phyloP scores from a whole-genome alignment of 2,888 invertebrate genomes.

The Deilephila porcellus region DNA sequence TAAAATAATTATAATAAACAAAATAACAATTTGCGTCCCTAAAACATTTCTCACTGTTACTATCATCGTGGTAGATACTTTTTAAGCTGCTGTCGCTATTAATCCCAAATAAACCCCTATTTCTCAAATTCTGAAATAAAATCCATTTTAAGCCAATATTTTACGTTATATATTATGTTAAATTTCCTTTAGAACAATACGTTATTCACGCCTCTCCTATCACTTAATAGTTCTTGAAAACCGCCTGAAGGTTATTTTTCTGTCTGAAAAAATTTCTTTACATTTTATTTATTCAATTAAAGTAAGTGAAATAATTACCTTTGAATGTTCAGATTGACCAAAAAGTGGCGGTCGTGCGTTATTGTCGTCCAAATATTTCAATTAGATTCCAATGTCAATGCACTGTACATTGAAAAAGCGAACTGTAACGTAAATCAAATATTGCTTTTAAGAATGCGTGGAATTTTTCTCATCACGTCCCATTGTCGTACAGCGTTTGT shows the following conservation, averaged over 20 bases:
- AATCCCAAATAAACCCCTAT: too few species aligned
- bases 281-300: background rate
- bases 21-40: too few species aligned
- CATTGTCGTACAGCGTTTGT: slow-evolving; percentile 34
- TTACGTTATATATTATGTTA: background rate
- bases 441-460: slow-evolving; percentile 53
- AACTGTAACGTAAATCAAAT: slow-evolving; percentile 38
- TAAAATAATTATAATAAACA: too few species aligned
- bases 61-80: too few species aligned
- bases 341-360: background rate
- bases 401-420: background rate
- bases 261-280: background rate
- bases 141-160: background rate
- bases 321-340: background rate
- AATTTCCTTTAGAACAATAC: background rate
- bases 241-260: slow-evolving; percentile 26
- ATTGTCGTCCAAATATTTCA: slow-evolving; percentile 16
- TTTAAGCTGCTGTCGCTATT: too few species aligned
- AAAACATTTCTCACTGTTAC: too few species aligned
- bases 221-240: slow-evolving; percentile 22
- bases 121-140: background rate
- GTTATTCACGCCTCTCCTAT: slow-evolving; percentile 28
- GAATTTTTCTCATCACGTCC: slow-evolving; percentile 64
- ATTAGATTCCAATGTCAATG: slow-evolving; percentile 7
- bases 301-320: background rate